phyloP scores from a whole-genome alignment of 2,113 vertebrate genomes.

The Etheostoma spectabile region DNA sequence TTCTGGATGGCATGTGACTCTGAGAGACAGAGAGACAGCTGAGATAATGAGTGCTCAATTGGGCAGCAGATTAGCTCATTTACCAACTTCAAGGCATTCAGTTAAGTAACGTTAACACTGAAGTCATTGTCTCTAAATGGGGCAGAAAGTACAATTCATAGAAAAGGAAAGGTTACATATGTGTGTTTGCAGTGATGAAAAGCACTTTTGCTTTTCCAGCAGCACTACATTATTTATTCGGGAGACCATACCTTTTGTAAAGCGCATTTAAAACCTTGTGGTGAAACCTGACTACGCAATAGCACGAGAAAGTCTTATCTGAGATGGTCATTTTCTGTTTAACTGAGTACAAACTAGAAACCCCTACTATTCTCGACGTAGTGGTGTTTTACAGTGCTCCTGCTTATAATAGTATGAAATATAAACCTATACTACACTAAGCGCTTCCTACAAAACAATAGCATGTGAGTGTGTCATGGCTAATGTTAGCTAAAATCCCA shows the following conservation, averaged over 20 bases:
- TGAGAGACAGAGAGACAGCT: slow-evolving; percentile 54
- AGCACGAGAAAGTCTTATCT: not conserved
- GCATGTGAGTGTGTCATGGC: slow-evolving; percentile 32
- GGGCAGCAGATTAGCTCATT: slow-evolving; percentile 35
- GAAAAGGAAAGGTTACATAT: rapidly evolving
- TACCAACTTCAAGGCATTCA: slow-evolving; percentile 26
- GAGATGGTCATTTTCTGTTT: not conserved
- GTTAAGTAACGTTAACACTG: not conserved
- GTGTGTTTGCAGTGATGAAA: not conserved
- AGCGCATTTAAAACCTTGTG: not conserved
- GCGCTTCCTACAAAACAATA: not conserved
- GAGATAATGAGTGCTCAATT: slow-evolving; percentile 39
- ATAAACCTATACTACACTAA: not conserved
- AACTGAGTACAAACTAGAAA: not conserved
- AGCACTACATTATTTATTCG: not conserved
- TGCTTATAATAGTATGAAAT: not conserved
- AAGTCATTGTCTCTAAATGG: not conserved
- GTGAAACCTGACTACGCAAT: not conserved
- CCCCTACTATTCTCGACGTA: not conserved
- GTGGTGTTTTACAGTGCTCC: not conserved
- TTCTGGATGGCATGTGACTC: slow-evolving; percentile 30
- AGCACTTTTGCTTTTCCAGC: not conserved
- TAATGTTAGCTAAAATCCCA: slow-evolving; percentile 63
- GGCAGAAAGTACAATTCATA: not conserved
- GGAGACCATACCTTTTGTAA: rapidly evolving